Conservation (phyloP, 2,797 vertebrate species). For the Cyprinodon diabolis region DNA sequence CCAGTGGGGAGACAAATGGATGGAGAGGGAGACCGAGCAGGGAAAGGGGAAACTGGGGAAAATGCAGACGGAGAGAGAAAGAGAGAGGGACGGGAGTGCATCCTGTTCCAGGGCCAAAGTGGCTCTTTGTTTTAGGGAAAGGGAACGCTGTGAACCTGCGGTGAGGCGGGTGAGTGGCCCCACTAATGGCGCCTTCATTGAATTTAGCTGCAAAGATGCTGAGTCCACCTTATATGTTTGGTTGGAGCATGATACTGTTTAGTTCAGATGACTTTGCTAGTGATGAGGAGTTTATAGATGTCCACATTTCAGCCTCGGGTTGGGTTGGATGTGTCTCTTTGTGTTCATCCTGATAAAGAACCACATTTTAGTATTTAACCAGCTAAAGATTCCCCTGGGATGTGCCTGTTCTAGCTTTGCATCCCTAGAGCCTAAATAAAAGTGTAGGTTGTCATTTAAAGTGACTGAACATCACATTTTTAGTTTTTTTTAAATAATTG, state of each 20-base stretch:
- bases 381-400: background rate
- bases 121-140: conserved; percentile 75
- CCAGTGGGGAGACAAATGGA: conserved; percentile 77
- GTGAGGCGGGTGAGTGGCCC: conserved; percentile 42
- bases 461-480: background rate
- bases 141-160: conserved; percentile 73
- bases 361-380: background rate
- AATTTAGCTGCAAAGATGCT: conserved; percentile 26
- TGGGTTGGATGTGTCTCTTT: background rate
- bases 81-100: conserved; percentile 57
- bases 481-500: background rate
- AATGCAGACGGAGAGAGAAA: conserved; percentile 43
- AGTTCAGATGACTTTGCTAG: conserved; percentile 21
- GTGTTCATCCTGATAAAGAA: background rate
- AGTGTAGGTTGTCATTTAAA: background rate
- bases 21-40: conserved; percentile 46
- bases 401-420: background rate
- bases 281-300: conserved; percentile 9
- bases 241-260: conserved; percentile 12
- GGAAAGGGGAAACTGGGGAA: conserved; percentile 17
- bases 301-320: background rate
- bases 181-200: conserved; percentile 42
- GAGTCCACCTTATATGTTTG: conserved; percentile 18
- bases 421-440: background rate
- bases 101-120: conserved; percentile 72